A percentile compares a stretch with the other conserved stretches of the same genome.
These are phyloP conservation scores for Bombus pascuorum DNA, from an alignment of 1,140 invertebrate genomes.

Conservation along the genomic window DNA sequence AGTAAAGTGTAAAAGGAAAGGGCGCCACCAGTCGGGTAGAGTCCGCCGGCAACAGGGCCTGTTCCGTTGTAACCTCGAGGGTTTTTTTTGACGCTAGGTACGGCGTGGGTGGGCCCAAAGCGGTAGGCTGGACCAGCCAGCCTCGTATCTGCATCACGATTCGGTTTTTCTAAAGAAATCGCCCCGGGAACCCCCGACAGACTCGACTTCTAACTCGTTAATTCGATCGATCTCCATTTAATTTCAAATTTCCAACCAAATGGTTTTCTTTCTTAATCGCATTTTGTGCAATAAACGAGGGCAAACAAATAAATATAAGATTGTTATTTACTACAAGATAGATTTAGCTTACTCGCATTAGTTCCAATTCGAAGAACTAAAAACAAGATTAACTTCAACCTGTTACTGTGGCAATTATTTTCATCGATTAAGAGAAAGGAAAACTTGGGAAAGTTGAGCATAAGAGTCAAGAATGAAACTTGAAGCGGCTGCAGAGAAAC, in stretches of 20 bases:
- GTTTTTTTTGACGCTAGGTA: conserved; percentile 68
- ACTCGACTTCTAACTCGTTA: not conserved
- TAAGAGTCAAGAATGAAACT: too few species aligned
- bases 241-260: too few species aligned
- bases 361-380: too few species aligned
- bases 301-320: too few species aligned
- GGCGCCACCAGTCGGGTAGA: conserved; percentile 68
- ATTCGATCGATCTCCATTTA: not conserved
- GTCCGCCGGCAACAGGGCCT: conserved; percentile 14
- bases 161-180: conserved; percentile 48
- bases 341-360: too few species aligned
- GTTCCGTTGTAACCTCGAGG: conserved; percentile 49
- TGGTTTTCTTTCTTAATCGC: not conserved
- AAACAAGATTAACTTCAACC: too few species aligned
- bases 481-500: not conserved
- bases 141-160: conserved; percentile 38
- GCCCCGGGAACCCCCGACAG: conserved; percentile 10
- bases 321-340: too few species aligned
- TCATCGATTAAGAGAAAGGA: too few species aligned
- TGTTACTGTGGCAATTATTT: too few species aligned
- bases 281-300: not conserved
- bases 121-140: conserved; percentile 70
- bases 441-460: too few species aligned
- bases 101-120: conserved; percentile 76
- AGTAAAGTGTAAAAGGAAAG: conserved; percentile 23